These are phyloP conservation scores for Aspiorhynchus laticeps DNA, from an alignment of 2,113 vertebrate genomes.

Conservation along the genomic window DNA sequence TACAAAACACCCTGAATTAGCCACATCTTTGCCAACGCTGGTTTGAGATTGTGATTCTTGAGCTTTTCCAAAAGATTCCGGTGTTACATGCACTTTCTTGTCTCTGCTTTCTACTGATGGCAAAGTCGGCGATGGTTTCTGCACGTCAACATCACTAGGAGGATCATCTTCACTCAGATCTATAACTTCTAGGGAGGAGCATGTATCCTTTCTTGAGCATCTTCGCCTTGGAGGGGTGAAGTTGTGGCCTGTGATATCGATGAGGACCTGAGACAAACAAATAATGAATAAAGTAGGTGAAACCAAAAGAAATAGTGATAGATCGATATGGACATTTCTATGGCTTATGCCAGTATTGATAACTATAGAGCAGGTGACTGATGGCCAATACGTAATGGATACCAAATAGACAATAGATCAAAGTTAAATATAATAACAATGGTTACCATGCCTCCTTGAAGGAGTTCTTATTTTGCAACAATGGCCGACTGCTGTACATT, in stretches of 20 bases:
- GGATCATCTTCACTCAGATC: constrained; percentile 57
- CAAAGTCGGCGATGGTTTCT: background rate
- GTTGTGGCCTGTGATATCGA: constrained; percentile 62
- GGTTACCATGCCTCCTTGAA: background rate
- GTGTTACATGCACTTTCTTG: background rate
- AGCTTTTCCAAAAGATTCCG: background rate
- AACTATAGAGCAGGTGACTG: background rate
- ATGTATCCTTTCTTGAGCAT: constrained; percentile 31
- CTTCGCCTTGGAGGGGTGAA: constrained; percentile 54
- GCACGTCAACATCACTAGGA: background rate
- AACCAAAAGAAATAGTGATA: background rate
- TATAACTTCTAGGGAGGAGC: constrained; percentile 42
- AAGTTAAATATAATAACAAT: background rate
- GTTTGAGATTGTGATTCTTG: background rate
- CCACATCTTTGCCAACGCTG: constrained; percentile 18
- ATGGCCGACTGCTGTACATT: background rate
- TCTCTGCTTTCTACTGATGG: background rate
- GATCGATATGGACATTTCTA: background rate
- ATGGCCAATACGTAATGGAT: too few relatives aligned
- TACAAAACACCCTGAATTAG: constrained; percentile 17
- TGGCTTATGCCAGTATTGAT: background rate
- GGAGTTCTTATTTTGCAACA: background rate
- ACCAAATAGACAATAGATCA: background rate
- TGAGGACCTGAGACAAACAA: constrained; percentile 57
- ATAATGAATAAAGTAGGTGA: background rate